These are phyloP conservation scores for Lamellibrachia satsuma DNA, from an alignment of 2,888 invertebrate genomes.

Conservation along the genomic window DNA sequence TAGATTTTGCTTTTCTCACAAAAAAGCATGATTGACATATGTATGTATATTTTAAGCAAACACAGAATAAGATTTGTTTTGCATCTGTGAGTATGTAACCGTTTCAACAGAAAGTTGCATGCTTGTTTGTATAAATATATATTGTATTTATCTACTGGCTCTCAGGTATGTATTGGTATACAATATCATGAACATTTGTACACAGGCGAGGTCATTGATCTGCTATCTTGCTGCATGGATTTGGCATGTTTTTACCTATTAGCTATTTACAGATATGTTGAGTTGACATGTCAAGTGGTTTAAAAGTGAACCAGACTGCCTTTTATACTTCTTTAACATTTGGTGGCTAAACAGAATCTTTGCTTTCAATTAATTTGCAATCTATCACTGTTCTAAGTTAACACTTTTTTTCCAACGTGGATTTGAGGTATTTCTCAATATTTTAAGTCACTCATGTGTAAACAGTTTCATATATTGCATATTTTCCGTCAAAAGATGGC, in stretches of 20 bases:
- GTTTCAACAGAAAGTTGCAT: background rate
- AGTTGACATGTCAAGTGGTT: background rate
- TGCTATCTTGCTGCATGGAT: background rate
- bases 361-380: background rate
- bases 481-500: background rate
- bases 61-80: background rate
- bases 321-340: background rate
- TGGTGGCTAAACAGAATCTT: background rate
- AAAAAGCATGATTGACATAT: background rate
- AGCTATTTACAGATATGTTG: background rate
- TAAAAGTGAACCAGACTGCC: background rate
- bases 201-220: background rate
- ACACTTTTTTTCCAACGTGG: background rate
- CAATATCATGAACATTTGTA: background rate
- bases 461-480: background rate
- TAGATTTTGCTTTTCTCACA: background rate
- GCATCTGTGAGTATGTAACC: background rate
- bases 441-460: too few species aligned
- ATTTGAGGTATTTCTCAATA: too few species aligned
- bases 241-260: background rate
- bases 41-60: too few species aligned
- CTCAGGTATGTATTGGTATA: conserved; percentile 4
- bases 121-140: background rate
- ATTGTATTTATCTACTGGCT: background rate
- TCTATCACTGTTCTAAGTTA: background rate